Percentiles rank a stretch among this genome's conserved stretches.
Evolutionary conservation across 2,113 vertebrate genomes (phyloP).

Genomic region (Rostratula benghalensis): DNA sequence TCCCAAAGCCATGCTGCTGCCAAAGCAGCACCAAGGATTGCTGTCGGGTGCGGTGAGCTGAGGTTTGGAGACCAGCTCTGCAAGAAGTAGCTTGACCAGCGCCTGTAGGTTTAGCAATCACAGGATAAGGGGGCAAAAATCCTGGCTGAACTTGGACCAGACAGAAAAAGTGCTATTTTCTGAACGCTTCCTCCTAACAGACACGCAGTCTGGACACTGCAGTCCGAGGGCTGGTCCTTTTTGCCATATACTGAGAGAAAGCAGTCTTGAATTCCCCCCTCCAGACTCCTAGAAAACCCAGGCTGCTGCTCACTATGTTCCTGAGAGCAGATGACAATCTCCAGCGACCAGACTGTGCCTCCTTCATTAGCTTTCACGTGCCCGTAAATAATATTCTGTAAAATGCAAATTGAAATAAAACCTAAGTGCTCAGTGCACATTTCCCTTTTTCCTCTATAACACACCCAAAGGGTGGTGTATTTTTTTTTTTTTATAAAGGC

Average conservation of each 20-base stretch:
- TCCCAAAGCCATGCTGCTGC: not conserved
- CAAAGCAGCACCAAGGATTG: not conserved
- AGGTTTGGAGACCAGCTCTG: not conserved
- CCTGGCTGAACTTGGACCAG: not conserved
- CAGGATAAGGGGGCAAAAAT: not conserved
- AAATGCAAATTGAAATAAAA: slow-evolving; percentile 45
- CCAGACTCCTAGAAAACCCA: not conserved
- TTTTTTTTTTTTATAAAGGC: not conserved
- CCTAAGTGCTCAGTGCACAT: slow-evolving; percentile 30
- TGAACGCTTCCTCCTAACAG: not conserved
- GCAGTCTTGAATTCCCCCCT: not conserved
- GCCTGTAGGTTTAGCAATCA: not conserved
- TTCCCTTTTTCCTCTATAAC: slow-evolving; percentile 28
- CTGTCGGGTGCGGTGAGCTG: not conserved
- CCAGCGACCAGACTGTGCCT: accelerated
- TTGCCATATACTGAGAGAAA: not conserved
- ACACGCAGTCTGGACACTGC: accelerated
- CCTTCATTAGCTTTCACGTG: slow-evolving; percentile 9
- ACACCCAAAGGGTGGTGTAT: not conserved
- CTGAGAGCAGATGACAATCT: not conserved
- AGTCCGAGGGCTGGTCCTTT: not conserved
- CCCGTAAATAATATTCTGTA: slow-evolving; percentile 32
- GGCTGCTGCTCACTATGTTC: accelerated
- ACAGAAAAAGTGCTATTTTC: not conserved
- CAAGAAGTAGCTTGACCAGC: not conserved